Percentiles rank a stretch among this genome's conserved stretches.
These are phyloP conservation scores for Sphyrna mokarran DNA, from an alignment of 2,113 vertebrate genomes.

Conservation along the genomic window DNA sequence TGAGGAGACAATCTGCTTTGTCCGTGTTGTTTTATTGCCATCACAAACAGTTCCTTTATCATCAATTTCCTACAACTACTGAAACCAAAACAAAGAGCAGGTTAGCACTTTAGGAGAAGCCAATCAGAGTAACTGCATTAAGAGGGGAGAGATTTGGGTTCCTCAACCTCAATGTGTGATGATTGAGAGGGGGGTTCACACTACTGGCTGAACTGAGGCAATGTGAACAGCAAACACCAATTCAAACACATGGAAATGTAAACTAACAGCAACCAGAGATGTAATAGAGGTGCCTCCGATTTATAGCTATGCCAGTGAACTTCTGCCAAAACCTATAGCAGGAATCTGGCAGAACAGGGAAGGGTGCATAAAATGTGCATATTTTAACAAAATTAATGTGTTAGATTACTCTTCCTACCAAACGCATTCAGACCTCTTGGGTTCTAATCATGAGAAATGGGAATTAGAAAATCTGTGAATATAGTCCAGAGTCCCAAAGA, in stretches of 20 bases:
- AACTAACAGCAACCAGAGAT: too few species aligned
- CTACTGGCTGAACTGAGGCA: background rate
- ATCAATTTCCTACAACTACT: background rate
- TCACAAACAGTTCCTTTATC: background rate
- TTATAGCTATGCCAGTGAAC: background rate
- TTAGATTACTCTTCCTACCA: background rate
- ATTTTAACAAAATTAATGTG: background rate
- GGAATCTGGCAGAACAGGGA: background rate
- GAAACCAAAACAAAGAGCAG: background rate
- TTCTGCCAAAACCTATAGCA: background rate
- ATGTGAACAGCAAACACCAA: background rate
- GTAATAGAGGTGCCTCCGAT: background rate
- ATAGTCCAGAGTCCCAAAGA: too few species aligned
- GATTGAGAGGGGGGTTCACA: background rate
- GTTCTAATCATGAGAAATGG: background rate
- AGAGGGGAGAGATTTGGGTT: background rate
- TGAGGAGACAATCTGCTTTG: background rate
- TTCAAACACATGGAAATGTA: background rate
- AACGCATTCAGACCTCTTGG: background rate
- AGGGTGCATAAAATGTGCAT: background rate
- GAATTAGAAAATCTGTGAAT: background rate
- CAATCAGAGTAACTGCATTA: background rate
- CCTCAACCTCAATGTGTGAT: background rate
- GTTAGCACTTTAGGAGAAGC: background rate
- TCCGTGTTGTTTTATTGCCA: background rate